A percentile compares a stretch with the other conserved stretches of the same genome.
Evolutionary conservation across 2,113 vertebrate species (phyloP).

Genomic region (Brachyhypopomus occidentalis): DNA sequence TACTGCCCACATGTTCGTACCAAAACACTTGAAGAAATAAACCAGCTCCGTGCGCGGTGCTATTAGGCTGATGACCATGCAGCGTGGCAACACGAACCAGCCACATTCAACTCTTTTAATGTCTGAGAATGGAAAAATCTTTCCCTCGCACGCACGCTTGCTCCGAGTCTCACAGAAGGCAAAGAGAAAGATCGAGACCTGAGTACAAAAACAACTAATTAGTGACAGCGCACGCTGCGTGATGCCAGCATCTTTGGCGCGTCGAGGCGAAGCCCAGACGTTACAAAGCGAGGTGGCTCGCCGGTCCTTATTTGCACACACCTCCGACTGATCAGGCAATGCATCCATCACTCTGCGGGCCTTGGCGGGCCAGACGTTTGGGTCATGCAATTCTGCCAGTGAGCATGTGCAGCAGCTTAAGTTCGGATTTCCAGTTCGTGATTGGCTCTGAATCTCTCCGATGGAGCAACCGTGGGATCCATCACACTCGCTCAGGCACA

Average conservation of each 20-base stretch:
- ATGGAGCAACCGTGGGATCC: not conserved
- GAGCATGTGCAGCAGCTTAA: not conserved
- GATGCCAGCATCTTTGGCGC: not conserved
- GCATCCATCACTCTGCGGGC: not conserved
- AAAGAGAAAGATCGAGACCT: not conserved
- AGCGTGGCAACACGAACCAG: not conserved
- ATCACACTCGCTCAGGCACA: slow-evolving; percentile 7
- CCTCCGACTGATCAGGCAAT: not conserved
- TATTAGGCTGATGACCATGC: slow-evolving; percentile 26
- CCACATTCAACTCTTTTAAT: slow-evolving; percentile 12
- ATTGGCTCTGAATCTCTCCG: not conserved
- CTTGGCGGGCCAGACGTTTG: not conserved
- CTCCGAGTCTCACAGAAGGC: not conserved
- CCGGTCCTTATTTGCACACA: slow-evolving; percentile 1
- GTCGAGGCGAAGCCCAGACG: not conserved
- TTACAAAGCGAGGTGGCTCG: not conserved
- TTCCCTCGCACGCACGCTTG: not conserved
- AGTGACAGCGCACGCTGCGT: slow-evolving; percentile 6
- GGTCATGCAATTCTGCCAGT: not conserved
- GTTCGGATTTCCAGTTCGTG: slow-evolving; percentile 13
- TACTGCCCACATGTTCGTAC: slow-evolving; percentile 16
- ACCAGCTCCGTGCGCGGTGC: not conserved
- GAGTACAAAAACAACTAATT: slow-evolving; percentile 5
- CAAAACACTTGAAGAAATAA: slow-evolving; percentile 37
- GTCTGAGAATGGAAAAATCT: slow-evolving; percentile 30